Evolutionary conservation across 1,140 invertebrate species (phyloP), one percentile per base, ranked within the genome.

Genomic region (Formica selysi): DNA sequence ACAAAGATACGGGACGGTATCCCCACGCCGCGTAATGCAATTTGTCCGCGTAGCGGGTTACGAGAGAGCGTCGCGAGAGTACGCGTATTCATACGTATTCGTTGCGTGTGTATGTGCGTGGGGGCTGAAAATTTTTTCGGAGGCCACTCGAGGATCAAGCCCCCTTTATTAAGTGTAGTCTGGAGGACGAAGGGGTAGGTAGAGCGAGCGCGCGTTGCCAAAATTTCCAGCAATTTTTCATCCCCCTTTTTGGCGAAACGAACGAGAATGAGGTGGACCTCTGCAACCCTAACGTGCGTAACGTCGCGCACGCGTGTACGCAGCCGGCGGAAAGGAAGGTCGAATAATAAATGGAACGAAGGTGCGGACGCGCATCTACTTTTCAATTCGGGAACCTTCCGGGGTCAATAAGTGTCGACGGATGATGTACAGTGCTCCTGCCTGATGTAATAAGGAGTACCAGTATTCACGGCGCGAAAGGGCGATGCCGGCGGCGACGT

Each of bases 401-500:
- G 91, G 91, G 93, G 93, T 94, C 93, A 94, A 94, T 94, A 94
- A 94, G 93, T 93, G 93, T 94, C 93, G 93, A 90, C 87, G 92
- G 89, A 94, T 94, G 93, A 94, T 93, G 84, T 94, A 94, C 92
- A 87, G 90, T 81, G 54, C 32, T 61, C 26, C 29, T 70, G 83
- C 71, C 74, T 61, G 74, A 59, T 57, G 91, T 94, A 94, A 93
- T 94, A 93, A 94, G 91, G 68, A 73, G 85, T 61, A 44, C 41
- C 41, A 61, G 79, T 64, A 85, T 83, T 76, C 73, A 87, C 84
- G 80, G 22, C 2, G 11, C 10, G 22, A 19, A 19, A 19, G 73
- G 59, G 22, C 59, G 59, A 64, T 4, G 19, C 26, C 51, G n/a
- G 26, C 16, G 79, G 36, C 68, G n/a, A 26, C 26, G 36, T 74